Percentiles rank a stretch among this genome's conserved stretches.
These are phyloP conservation scores for Hecatera dysodea DNA, from an alignment of 2,888 invertebrate genomes.

Conservation along the genomic window DNA sequence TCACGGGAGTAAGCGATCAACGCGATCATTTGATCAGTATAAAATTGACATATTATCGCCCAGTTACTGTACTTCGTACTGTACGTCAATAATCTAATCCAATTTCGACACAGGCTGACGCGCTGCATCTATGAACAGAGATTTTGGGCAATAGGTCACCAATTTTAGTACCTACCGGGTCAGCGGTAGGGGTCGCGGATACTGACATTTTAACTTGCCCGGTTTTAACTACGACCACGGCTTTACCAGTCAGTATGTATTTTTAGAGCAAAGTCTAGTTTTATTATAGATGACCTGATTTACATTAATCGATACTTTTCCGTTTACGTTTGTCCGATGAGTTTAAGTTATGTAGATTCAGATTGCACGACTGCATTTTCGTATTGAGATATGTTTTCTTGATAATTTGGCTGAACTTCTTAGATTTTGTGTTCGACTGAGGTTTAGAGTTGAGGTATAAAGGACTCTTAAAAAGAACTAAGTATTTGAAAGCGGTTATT, in stretches of 20 bases:
- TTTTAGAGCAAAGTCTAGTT: slow-evolving; percentile 13
- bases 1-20: no score
- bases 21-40: no score
- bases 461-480: not conserved
- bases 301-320: slow-evolving; percentile 16
- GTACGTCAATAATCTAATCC: not conserved
- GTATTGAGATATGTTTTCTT: not conserved
- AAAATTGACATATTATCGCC: no score
- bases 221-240: not conserved
- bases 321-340: not conserved
- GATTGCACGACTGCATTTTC: not conserved
- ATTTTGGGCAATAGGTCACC: slow-evolving; percentile 8
- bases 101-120: not conserved
- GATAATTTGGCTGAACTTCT: not conserved
- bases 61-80: not conserved
- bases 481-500: not conserved
- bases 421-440: no score
- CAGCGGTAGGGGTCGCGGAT: not conserved
- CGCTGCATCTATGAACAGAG: not conserved
- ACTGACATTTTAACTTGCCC: not conserved
- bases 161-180: slow-evolving; percentile 12
- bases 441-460: no score
- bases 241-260: not conserved
- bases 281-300: slow-evolving; percentile 21
- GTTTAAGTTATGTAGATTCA: not conserved